Percentiles rank a stretch among this genome's conserved stretches.
These are phyloP conservation scores for Brotula barbata DNA, from an alignment of 2,797 vertebrate genomes.

Conservation along the genomic window DNA sequence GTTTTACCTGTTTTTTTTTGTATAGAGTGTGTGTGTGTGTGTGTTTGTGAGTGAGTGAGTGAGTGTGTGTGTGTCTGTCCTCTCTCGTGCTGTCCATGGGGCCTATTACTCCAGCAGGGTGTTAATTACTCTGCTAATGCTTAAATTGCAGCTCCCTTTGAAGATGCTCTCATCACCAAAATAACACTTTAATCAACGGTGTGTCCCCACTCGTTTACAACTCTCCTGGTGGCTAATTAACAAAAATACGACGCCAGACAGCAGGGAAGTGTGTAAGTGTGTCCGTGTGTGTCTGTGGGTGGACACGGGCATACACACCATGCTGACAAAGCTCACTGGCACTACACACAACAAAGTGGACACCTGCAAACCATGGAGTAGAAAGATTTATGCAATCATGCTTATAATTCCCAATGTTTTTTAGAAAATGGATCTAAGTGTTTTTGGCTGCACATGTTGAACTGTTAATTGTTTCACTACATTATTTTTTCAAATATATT, in stretches of 20 bases:
- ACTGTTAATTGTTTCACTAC: too few species aligned
- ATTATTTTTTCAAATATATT: too few species aligned
- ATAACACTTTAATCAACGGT: slow-evolving; percentile 66
- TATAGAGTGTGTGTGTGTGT: neutral
- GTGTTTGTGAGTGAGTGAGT: slow-evolving; percentile 10
- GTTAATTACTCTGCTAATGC: slow-evolving; percentile 67
- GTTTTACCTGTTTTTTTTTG: slow-evolving; percentile 3
- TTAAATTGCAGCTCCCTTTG: slow-evolving; percentile 65
- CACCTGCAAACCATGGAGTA: too few species aligned
- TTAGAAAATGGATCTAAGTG: too few species aligned
- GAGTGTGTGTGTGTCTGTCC: slow-evolving; percentile 2
- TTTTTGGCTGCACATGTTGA: too few species aligned
- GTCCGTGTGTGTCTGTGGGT: slow-evolving; percentile 4
- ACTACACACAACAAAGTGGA: neutral
- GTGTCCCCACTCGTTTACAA: slow-evolving; percentile 62
- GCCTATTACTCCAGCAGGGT: slow-evolving; percentile 44
- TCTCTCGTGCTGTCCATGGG: slow-evolving; percentile 26
- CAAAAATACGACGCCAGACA: slow-evolving; percentile 47
- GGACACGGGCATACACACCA: slow-evolving; percentile 33
- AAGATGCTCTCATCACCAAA: slow-evolving; percentile 63
- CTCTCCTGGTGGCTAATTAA: slow-evolving; percentile 70
- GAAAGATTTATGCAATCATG: too few species aligned
- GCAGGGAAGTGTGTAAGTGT: slow-evolving; percentile 30
- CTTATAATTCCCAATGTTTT: too few species aligned
- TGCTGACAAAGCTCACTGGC: neutral